Evolutionary conservation across 2,113 vertebrate genomes (phyloP).

Genomic region (Trematomus loennbergii): DNA sequence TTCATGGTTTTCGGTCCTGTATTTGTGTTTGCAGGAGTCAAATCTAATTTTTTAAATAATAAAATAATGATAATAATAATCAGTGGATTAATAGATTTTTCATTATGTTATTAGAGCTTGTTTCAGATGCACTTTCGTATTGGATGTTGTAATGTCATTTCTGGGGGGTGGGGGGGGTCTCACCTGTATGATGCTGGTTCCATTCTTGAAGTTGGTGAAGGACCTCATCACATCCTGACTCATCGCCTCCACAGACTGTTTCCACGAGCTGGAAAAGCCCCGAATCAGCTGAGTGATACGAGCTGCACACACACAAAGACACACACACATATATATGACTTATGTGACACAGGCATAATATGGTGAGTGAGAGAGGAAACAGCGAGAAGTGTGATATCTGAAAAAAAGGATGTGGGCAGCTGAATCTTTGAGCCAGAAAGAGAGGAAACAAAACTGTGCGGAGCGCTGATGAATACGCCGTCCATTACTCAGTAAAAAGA

Average conservation of each 20-base stretch:
- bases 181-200: constrained; percentile 95
- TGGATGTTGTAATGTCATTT: no score
- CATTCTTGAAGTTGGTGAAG: constrained; percentile 95
- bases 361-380: not conserved
- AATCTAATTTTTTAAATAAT: no score
- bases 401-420: constrained; percentile 12
- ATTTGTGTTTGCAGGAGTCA: no score
- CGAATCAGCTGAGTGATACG: constrained; percentile 90
- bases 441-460: constrained; percentile 22
- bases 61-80: no score
- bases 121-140: no score
- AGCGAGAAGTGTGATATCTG: no score
- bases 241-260: constrained; percentile 90
- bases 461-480: not conserved
- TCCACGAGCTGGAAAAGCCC: constrained; percentile 91
- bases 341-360: not conserved
- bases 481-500: constrained; percentile 31
- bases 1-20: no score
- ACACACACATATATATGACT: not conserved
- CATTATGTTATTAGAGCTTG: no score
- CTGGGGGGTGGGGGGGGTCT: not conserved
- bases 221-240: constrained; percentile 95
- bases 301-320: constrained; percentile 70
- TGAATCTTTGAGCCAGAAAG: not conserved
- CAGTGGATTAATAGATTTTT: no score